A percentile compares a stretch with the other conserved stretches of the same genome.
Evolutionary conservation across 2,888 invertebrate genomes (phyloP).

Genomic region (Brachynemurus nebulosus): DNA sequence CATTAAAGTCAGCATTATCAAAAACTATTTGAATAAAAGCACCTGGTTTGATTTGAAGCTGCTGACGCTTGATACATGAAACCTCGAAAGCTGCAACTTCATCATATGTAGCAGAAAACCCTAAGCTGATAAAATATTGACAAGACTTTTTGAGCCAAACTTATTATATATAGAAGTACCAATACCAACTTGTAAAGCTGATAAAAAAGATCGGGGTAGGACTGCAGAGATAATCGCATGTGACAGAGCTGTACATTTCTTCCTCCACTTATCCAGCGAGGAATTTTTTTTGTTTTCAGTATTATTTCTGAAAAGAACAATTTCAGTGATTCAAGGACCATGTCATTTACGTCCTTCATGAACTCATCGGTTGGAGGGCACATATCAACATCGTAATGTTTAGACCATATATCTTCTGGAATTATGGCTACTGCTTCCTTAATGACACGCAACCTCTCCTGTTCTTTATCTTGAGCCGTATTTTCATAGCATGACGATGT

Average conservation of each 20-base stretch:
- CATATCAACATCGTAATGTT: slow-evolving; percentile 11
- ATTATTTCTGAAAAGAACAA: slow-evolving; percentile 9
- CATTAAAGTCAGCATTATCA: slow-evolving; percentile 4
- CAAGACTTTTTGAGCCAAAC: background rate
- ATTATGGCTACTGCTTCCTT: slow-evolving; percentile 17
- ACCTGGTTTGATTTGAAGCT: slow-evolving; percentile 11
- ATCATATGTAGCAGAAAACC: slow-evolving; percentile 4
- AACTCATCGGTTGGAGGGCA: slow-evolving; percentile 15
- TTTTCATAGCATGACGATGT: too few relatives aligned
- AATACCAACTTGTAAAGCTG: slow-evolving; percentile 12
- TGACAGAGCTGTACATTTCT: background rate
- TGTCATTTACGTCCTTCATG: slow-evolving; percentile 12
- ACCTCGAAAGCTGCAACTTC: too few relatives aligned
- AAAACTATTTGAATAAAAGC: slow-evolving; percentile 15
- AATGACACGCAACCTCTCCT: slow-evolving; percentile 17
- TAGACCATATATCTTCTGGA: slow-evolving; percentile 15
- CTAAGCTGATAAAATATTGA: background rate
- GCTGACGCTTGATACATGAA: slow-evolving; percentile 14
- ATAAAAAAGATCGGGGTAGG: slow-evolving; percentile 15
- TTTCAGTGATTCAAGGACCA: slow-evolving; percentile 14
- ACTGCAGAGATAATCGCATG: slow-evolving; percentile 15
- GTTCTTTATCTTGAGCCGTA: too few relatives aligned
- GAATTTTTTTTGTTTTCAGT: slow-evolving; percentile 6
- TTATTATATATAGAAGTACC: background rate
- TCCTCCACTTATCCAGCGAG: slow-evolving; percentile 3